Conservation (phyloP, 2,888 invertebrate genomes). For the Clanis bilineata region DNA sequence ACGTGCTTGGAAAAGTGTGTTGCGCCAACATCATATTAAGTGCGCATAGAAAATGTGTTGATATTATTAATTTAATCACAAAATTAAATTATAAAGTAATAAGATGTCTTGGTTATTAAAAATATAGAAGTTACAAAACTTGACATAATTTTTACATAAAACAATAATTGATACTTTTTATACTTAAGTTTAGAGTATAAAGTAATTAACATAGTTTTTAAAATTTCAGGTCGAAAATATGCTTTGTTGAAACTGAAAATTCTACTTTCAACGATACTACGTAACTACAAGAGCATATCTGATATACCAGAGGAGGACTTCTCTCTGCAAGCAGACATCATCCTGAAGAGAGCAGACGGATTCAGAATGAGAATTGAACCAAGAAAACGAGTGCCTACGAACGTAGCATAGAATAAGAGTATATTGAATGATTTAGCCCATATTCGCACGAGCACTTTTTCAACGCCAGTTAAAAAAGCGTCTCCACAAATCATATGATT, state of each 20-base stretch:
- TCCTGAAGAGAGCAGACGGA: slow-evolving; percentile 87
- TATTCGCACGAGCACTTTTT: too few species aligned
- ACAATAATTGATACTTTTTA: too few species aligned
- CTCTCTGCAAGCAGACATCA: slow-evolving; percentile 87
- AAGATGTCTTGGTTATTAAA: too few species aligned
- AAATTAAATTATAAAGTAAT: too few species aligned
- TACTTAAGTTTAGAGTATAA: background rate
- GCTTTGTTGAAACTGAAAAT: slow-evolving; percentile 89
- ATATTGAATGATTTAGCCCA: background rate
- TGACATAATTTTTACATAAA: too few species aligned
- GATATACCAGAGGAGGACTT: slow-evolving; percentile 85
- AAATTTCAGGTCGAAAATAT: slow-evolving; percentile 85
- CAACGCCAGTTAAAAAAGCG: too few species aligned
- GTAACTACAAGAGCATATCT: slow-evolving; percentile 86
- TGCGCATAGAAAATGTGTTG: too few species aligned
- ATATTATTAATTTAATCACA: too few species aligned
- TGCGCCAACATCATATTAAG: too few species aligned
- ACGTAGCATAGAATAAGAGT: background rate
- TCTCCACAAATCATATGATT: too few species aligned
- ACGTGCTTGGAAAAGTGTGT: too few species aligned
- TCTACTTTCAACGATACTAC: slow-evolving; percentile 86
- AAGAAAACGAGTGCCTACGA: slow-evolving; percentile 66
- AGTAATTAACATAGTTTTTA: background rate
- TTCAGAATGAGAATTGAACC: slow-evolving; percentile 86
- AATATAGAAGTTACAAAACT: too few species aligned